Evolutionary conservation across 2,888 invertebrate species (phyloP).

Genomic region (Nomada hirtipes): DNA sequence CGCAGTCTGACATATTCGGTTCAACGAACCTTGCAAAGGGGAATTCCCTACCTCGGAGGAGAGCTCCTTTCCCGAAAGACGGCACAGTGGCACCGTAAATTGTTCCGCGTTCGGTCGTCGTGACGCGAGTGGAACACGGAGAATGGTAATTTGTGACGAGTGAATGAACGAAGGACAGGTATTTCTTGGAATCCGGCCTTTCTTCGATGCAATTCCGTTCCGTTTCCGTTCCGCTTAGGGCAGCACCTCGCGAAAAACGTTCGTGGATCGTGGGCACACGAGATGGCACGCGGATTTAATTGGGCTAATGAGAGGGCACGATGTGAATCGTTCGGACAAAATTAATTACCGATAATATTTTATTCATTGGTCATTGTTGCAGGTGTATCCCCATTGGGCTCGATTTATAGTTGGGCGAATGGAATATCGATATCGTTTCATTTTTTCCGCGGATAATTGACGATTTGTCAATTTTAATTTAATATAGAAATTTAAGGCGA

Average conservation of each 20-base stretch:
- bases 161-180: slow-evolving; percentile 59
- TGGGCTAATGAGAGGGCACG: too few species aligned
- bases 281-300: too few species aligned
- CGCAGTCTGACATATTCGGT: slow-evolving; percentile 53
- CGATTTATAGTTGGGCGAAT: too few species aligned
- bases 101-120: slow-evolving; percentile 43
- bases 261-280: neutral
- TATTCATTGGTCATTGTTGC: too few species aligned
- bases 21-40: slow-evolving; percentile 61
- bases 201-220: slow-evolving; percentile 22
- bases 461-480: too few species aligned
- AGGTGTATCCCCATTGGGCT: too few species aligned
- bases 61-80: slow-evolving; percentile 54
- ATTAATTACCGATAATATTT: too few species aligned
- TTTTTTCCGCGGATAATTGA: too few species aligned
- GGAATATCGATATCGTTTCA: too few species aligned
- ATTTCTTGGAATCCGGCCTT: slow-evolving; percentile 50
- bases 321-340: too few species aligned
- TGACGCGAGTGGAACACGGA: slow-evolving; percentile 57
- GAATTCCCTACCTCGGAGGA: slow-evolving; percentile 57
- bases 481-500: too few species aligned
- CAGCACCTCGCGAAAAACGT: slow-evolving; percentile 11
- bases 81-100: slow-evolving; percentile 55
- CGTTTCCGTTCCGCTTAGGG: slow-evolving; percentile 20
- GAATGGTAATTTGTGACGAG: slow-evolving; percentile 59